Base-by-base conservation (phyloP, 2,113 vertebrate genomes). In the Dipodomys spectabilis region DNA sequence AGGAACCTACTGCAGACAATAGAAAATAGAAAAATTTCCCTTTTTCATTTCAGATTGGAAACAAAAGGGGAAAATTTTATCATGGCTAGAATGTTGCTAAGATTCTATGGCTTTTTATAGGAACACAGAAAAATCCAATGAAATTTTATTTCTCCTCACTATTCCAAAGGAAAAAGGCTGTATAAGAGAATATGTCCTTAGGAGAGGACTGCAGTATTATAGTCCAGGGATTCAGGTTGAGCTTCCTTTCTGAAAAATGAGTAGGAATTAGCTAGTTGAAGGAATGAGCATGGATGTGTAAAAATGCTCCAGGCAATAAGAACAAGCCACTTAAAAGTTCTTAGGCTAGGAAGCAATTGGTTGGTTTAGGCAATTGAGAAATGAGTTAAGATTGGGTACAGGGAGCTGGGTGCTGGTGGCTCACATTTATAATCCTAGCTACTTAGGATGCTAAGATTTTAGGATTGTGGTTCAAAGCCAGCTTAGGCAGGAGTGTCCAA, bases 41-140 rank as follows among this genome's bases (percentile, higher is more conserved):
- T 73, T 86, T 39, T 39, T 39, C 25, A 49, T 73, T 73, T 86
- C 49, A 86, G 7, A 82, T 82, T 30, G 65, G 27, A 71, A 22
- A 86, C 8, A 49, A 94, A 83, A 88, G 44, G 16, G 85, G 88
- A 75, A 88, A 60, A 57, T 65, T 20, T 87, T 65, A 88, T 78
- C 68, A 28, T 91, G 80, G 6, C 39, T 81, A 25, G 30, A 39
- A 86, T 35, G 81, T 82, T 93, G 22, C 27, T 30, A 68, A 71
- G 23, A 20, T n/a, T 7, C 57, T 88, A 35, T 25, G 7, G 78
- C 23, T 53, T 94, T 85, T 91, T 67, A 65, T 6, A 18, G 45
- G 22, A 35, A 53, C 49, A 30, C 62, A 84, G 44, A 92, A 79
- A 73, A 49, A 49, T 85, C 49, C 74, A 68, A 69, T 80, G 13